A percentile compares a stretch with the other conserved stretches of the same genome.
Conservation (phyloP, 2,888 invertebrate genomes). For the Harmothoe impar region DNA sequence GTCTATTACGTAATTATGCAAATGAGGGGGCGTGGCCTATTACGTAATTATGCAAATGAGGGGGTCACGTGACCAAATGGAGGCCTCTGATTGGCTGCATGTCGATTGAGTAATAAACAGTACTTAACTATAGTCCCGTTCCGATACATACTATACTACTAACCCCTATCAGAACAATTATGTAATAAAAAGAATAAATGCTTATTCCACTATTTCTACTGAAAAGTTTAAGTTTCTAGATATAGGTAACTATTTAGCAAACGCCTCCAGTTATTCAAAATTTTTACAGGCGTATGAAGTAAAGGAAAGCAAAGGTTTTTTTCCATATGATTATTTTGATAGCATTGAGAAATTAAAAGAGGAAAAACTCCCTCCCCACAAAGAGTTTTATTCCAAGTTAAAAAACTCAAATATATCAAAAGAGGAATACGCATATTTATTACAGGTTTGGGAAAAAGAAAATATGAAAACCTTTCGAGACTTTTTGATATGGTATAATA, state of each 20-base stretch:
- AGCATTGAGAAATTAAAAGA: background rate
- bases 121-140: no score
- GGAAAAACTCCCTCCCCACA: background rate
- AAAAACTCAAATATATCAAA: background rate
- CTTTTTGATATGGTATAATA: conserved; percentile 51
- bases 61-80: no score
- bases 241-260: background rate
- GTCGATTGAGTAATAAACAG: no score
- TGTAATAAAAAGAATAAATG: background rate
- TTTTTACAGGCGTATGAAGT: background rate
- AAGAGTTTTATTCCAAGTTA: background rate
- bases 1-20: no score
- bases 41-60: no score
- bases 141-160: no score
- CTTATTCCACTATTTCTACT: background rate
- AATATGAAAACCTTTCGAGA: conserved; percentile 46
- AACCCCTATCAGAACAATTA: background rate
- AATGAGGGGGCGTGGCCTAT: no score
- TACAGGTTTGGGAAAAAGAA: background rate
- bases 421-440: background rate
- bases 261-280: background rate
- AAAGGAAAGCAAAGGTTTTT: background rate
- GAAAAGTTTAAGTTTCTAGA: background rate
- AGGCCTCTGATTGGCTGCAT: no score
- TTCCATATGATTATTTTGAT: background rate